A percentile compares a stretch with the other conserved stretches of the same genome.
These are phyloP conservation scores for Simalia tracyae DNA, from an alignment of 2,797 vertebrate species.

Conservation along the genomic window DNA sequence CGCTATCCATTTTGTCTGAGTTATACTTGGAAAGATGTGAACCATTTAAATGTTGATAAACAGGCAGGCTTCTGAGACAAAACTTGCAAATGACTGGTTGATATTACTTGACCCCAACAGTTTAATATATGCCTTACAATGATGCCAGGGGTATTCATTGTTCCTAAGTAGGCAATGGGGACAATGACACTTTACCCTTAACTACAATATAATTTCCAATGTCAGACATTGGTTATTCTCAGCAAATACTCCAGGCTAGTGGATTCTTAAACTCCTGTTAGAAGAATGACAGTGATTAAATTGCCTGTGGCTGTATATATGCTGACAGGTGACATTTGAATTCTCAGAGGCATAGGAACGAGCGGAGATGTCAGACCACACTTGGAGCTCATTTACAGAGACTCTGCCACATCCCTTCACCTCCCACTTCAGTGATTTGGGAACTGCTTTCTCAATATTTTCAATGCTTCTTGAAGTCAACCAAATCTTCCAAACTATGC, in stretches of 20 bases:
- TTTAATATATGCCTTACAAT: background rate
- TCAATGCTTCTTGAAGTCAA: background rate
- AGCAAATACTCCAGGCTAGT: conserved; percentile 17
- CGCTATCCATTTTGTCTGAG: background rate
- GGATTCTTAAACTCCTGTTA: conserved; percentile 8
- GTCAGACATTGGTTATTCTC: conserved; percentile 4
- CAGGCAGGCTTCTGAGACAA: background rate
- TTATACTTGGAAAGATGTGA: background rate
- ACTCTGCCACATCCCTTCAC: background rate
- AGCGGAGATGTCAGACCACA: background rate
- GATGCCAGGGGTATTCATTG: background rate
- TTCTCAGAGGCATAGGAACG: background rate
- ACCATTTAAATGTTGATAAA: conserved; percentile 1
- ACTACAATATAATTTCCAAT: background rate
- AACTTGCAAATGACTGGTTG: background rate
- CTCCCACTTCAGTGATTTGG: background rate
- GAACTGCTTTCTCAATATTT: conserved; percentile 13
- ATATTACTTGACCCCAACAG: background rate
- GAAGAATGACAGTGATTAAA: conserved; percentile 30
- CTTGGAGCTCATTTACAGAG: conserved; percentile 19
- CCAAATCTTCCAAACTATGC: background rate
- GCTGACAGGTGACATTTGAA: conserved; percentile 28
- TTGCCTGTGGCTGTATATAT: conserved; percentile 1
- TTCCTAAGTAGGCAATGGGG: background rate
- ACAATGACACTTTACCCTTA: background rate